Evolutionary conservation across 2,797 vertebrate species (phyloP).

Genomic region (Sardinella longiceps): DNA sequence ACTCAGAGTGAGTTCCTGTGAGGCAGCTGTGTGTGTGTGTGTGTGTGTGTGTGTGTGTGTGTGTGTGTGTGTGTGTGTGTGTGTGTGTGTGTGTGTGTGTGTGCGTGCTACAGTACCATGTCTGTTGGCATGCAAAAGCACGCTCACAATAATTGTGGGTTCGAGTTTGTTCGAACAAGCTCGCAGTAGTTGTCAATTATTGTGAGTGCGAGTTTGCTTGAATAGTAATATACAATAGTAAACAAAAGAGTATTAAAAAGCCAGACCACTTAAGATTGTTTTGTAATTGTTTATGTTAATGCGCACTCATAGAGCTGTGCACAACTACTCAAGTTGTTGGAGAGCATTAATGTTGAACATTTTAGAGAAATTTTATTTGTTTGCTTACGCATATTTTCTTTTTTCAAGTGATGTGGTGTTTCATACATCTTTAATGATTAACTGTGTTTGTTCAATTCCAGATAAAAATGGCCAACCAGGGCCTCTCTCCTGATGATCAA

Average conservation of each 20-base stretch:
- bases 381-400: neutral
- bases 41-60: too few relatives aligned
- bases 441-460: constrained; percentile 60
- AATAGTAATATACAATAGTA: too few relatives aligned
- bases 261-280: neutral
- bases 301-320: neutral
- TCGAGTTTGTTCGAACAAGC: too few relatives aligned
- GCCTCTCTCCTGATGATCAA: constrained; percentile 79
- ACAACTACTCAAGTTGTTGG: neutral
- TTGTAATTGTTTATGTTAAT: neutral
- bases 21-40: neutral
- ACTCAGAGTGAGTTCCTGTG: constrained; percentile 5
- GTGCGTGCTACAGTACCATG: too few relatives aligned
- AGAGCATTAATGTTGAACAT: neutral
- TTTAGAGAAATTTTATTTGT: neutral
- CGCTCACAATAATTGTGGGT: neutral
- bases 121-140: neutral
- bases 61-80: too few relatives aligned
- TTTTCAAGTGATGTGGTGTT: neutral
- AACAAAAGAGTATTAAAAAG: neutral
- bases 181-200: too few relatives aligned
- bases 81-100: too few relatives aligned
- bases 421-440: neutral
- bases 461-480: constrained; percentile 82
- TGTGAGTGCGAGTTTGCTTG: too few relatives aligned